Base-by-base conservation (phyloP, 2,113 vertebrate genomes). In the Ammodytes dubius region DNA sequence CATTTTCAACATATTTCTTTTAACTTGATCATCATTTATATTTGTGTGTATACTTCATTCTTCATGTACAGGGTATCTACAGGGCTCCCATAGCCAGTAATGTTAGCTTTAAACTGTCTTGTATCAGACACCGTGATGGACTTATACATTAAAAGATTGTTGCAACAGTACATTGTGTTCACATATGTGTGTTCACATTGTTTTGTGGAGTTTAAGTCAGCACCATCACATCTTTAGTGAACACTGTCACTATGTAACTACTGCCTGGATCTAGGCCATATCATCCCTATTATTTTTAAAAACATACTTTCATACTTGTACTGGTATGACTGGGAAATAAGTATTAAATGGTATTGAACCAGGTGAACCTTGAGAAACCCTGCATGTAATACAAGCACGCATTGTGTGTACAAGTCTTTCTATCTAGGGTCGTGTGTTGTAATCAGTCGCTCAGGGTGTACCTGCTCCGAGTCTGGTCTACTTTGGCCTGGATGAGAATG, bases 381-480 rank as follows among this genome's bases (percentile, higher is more conserved):
- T 10, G 7, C 43, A 43, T n/a, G 1, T 8, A 56, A 15, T 42
- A 64, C 46, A 6, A 10, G 7, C 5, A 11, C 72, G 39, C 37
- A 47, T 11, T 60, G 40, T 64, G 12, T 65, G 7, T 42, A 46
- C 60, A 53, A 12, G 40, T 53, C 11, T 69, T 66, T 39, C 8
- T 58, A 9, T 50, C 52, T n/a, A 6, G 43, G n/a, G 3, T n/a
- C 63, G 14, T 45, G 15, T 63, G 67, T 39, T 70, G 59, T 63
- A 27, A 15, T 59, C 27, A 67, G 17, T 59, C 49, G 74, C 59
- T 61, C 27, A 5, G 56, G 13, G 54, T 13, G 63, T 94, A 97
- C 97, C 97, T 98, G 96, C 97, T 97, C 46, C 94, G 95, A 7
- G 95, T 97, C 93, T 97, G 97, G 56, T 97, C 96, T 0, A 95